These are phyloP conservation scores for Lontra canadensis DNA, from an alignment of 2,113 vertebrate genomes.

Conservation along the genomic window DNA sequence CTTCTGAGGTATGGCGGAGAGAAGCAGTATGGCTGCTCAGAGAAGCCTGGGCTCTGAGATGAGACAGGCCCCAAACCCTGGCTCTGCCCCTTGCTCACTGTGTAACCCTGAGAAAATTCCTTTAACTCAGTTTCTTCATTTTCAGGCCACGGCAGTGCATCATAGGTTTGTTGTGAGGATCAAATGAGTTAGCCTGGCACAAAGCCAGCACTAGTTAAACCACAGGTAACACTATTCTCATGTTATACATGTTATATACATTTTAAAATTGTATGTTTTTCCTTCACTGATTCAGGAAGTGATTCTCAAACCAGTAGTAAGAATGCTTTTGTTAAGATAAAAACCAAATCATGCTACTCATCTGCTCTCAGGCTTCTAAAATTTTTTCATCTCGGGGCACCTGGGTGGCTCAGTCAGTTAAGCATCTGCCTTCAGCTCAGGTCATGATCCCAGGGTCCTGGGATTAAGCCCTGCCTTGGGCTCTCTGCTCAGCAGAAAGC, in stretches of 20 bases:
- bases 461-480: not conserved
- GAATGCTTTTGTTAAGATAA: not conserved
- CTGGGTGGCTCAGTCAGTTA: not conserved
- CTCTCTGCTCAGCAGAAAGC: not conserved
- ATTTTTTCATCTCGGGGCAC: not conserved
- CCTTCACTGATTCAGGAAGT: not conserved
- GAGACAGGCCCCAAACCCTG: not conserved
- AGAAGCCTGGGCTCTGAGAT: not conserved
- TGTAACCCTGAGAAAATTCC: not conserved
- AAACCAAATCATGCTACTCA: not conserved
- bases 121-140: not conserved
- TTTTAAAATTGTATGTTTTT: not conserved
- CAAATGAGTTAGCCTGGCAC: not conserved
- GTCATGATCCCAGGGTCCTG: not conserved
- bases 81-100: not conserved
- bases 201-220: not conserved
- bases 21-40: not conserved
- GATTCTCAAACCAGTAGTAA: not conserved
- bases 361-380: not conserved
- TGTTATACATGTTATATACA: not conserved
- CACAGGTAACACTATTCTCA: not conserved
- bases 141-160: not conserved
- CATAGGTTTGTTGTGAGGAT: not conserved
- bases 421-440: not conserved
- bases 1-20: not conserved